A percentile compares a stretch with the other conserved stretches of the same genome.
These are phyloP conservation scores for Caenorhabditis panamensis DNA, from an alignment of 2,888 invertebrate species.

Conservation along the genomic window DNA sequence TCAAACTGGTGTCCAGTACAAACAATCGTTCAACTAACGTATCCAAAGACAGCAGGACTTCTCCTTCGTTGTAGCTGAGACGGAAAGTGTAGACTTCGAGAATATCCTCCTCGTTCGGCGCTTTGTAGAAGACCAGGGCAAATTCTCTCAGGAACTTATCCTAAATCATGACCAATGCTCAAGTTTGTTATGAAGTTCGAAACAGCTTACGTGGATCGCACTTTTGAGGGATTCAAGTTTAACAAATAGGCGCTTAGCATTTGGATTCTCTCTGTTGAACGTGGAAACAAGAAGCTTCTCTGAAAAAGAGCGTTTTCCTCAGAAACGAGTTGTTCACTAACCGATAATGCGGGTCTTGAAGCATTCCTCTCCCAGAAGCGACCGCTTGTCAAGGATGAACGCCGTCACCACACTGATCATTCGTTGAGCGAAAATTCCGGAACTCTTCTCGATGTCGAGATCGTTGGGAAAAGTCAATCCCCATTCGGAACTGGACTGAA, in stretches of 20 bases:
- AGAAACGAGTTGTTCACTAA: neutral
- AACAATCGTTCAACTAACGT: constrained; percentile 13
- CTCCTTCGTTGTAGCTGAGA: constrained; percentile 33
- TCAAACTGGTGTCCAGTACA: neutral
- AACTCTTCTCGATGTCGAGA: constrained; percentile 8
- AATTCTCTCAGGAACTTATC: constrained; percentile 36
- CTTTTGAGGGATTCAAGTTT: constrained; percentile 28
- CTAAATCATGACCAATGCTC: neutral
- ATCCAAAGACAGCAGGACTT: constrained; percentile 22
- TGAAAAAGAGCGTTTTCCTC: constrained; percentile 3
- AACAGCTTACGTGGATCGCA: constrained; percentile 8
- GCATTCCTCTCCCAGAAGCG: constrained; percentile 19
- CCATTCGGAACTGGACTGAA: constrained; percentile 10
- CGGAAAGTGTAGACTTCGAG: constrained; percentile 44
- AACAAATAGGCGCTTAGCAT: neutral
- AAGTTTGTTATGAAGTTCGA: neutral
- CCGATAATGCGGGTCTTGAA: constrained; percentile 38
- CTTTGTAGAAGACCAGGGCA: constrained; percentile 43
- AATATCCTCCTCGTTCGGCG: constrained; percentile 47
- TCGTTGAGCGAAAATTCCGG: constrained; percentile 25
- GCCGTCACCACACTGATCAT: constrained; percentile 28
- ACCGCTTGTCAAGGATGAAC: constrained; percentile 49
- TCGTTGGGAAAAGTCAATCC: constrained; percentile 24
- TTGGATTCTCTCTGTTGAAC: constrained; percentile 21
- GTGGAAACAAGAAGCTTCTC: constrained; percentile 24